phyloP scores from a whole-genome alignment of 2,888 invertebrate species.

The Pandemis heparana region DNA sequence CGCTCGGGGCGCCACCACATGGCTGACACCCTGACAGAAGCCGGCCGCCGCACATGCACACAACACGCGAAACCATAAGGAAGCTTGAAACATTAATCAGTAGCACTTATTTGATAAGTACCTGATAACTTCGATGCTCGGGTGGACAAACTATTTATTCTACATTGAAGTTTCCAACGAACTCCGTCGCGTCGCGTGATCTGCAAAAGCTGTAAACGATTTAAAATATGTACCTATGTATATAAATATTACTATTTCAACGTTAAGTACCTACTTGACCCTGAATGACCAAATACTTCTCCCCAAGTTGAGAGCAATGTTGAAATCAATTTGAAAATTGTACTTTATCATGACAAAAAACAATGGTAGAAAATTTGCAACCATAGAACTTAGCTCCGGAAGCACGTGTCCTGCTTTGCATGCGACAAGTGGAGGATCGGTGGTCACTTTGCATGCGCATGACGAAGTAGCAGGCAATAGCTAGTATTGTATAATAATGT shows the following conservation, averaged over 20 bases:
- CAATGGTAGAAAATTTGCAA: conserved; percentile 51
- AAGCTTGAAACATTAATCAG: background rate
- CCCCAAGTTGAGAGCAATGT: background rate
- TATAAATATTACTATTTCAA: background rate
- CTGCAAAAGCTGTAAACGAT: background rate
- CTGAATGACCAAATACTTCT: background rate
- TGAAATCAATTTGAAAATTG: background rate
- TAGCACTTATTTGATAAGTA: background rate
- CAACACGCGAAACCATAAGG: background rate
- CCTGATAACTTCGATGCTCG: background rate
- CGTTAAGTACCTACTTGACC: background rate
- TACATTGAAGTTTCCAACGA: background rate
- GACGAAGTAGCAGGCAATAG: too few species aligned
- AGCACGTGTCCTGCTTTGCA: conserved; percentile 68
- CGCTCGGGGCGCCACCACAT: conserved; percentile 57
- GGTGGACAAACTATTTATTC: background rate
- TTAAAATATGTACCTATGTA: background rate
- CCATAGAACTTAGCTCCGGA: conserved; percentile 56
- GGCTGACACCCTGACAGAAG: conserved; percentile 47
- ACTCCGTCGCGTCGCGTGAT: background rate
- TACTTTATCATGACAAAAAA: background rate
- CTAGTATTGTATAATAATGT: background rate
- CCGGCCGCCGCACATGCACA: conserved; percentile 39
- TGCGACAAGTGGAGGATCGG: conserved; percentile 57
- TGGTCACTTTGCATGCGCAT: conserved; percentile 56